Evolutionary conservation across 53 echinoderm and acorn worm species (phyloP).

Genomic region (Temnopleurus reevesii): DNA sequence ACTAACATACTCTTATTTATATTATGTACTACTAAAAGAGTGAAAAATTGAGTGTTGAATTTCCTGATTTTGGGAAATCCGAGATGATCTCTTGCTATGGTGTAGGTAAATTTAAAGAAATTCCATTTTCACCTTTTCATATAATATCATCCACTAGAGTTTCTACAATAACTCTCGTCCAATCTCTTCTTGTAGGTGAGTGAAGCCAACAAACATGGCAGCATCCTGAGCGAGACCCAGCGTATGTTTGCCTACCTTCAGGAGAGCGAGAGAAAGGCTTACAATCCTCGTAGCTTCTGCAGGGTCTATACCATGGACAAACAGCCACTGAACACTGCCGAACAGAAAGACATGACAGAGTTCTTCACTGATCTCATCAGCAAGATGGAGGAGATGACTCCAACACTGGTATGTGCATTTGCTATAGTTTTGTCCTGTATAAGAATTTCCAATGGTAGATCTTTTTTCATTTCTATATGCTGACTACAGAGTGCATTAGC

Average conservation of each 20-base stretch:
- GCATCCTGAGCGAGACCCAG: conserved; percentile 76
- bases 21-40: too few relatives aligned
- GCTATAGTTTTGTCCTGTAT: neutral
- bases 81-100: too few relatives aligned
- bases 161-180: too few relatives aligned
- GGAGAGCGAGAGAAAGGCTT: conserved; percentile 89
- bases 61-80: too few relatives aligned
- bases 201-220: conserved; percentile 71
- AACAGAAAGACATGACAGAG: conserved; percentile 95
- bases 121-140: too few relatives aligned
- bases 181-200: conserved; percentile 51
- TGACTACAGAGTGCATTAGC: too few relatives aligned
- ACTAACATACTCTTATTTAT: too few relatives aligned
- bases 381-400: conserved; percentile 96
- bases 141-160: too few relatives aligned
- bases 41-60: too few relatives aligned
- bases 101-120: too few relatives aligned
- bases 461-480: too few relatives aligned
- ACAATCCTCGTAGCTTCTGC: conserved; percentile 92
- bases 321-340: conserved; percentile 86
- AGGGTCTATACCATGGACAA: conserved; percentile 93
- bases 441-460: too few relatives aligned
- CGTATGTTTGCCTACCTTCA: conserved; percentile 90
- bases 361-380: conserved; percentile 95
- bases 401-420: conserved; percentile 69